Percentiles rank a stretch among this genome's conserved stretches.
These are phyloP conservation scores for Tubulanus polymorphus DNA, from an alignment of 2,888 invertebrate species.

Conservation along the genomic window DNA sequence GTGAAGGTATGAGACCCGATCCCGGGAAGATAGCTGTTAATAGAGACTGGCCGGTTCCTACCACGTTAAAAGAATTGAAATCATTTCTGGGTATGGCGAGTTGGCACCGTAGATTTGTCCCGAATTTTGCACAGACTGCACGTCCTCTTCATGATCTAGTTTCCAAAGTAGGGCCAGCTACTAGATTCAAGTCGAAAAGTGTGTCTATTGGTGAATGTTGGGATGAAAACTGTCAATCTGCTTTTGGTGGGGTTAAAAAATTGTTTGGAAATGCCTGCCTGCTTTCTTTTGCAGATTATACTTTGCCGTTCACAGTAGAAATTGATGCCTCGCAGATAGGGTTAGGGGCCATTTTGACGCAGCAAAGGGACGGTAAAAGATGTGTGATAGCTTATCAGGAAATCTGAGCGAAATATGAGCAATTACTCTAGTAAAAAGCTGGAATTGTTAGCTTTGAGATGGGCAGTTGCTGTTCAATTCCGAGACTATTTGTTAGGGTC, in stretches of 20 bases:
- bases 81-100: background rate
- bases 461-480: background rate
- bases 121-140: background rate
- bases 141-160: background rate
- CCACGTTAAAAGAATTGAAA: background rate
- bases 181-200: too few species aligned
- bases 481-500: constrained; percentile 1
- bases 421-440: background rate
- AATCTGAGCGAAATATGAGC: background rate
- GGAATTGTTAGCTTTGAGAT: background rate
- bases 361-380: background rate
- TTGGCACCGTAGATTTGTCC: background rate
- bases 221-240: too few species aligned
- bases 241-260: background rate
- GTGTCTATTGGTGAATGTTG: too few species aligned
- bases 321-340: background rate
- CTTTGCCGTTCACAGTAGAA: background rate
- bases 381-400: background rate
- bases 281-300: background rate
- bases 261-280: background rate
- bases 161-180: too few species aligned
- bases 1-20: background rate
- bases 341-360: background rate
- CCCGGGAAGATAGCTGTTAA: background rate
- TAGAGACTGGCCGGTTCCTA: background rate